A percentile compares a stretch with the other conserved stretches of the same genome.
Evolutionary conservation across 1,140 invertebrate species (phyloP).

Genomic region (Drosophila yakuba): DNA sequence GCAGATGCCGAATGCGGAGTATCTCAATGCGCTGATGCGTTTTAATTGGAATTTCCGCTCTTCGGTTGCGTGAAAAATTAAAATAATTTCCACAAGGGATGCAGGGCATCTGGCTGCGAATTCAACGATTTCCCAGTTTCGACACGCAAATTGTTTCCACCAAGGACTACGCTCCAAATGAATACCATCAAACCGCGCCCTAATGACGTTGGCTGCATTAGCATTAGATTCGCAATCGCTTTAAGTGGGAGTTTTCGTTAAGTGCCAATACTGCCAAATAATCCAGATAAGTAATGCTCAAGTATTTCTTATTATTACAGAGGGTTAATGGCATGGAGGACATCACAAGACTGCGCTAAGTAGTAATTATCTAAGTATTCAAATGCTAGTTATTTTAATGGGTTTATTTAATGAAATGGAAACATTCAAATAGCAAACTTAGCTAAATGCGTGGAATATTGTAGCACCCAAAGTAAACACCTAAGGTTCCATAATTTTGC

Average conservation of each 20-base stretch:
- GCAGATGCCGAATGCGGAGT: constrained; percentile 17
- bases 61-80: constrained; percentile 70
- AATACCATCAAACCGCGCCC: neutral
- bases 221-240: constrained; percentile 27
- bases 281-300: neutral
- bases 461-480: too few species aligned
- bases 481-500: too few species aligned
- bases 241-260: neutral
- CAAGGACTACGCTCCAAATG: neutral
- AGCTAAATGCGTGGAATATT: too few species aligned
- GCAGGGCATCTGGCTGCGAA: constrained; percentile 1
- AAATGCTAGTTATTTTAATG: too few species aligned
- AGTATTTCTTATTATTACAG: neutral
- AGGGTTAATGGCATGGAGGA: neutral
- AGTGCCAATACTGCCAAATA: neutral
- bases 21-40: constrained; percentile 67
- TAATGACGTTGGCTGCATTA: constrained; percentile 48
- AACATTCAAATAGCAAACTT: too few species aligned
- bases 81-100: constrained; percentile 57
- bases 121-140: constrained; percentile 49
- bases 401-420: too few species aligned
- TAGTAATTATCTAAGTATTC: neutral
- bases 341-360: neutral
- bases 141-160: constrained; percentile 38
- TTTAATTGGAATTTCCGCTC: constrained; percentile 82